Conservation (phyloP, 2,888 invertebrate genomes). For the Ormyrus nitidulus region DNA sequence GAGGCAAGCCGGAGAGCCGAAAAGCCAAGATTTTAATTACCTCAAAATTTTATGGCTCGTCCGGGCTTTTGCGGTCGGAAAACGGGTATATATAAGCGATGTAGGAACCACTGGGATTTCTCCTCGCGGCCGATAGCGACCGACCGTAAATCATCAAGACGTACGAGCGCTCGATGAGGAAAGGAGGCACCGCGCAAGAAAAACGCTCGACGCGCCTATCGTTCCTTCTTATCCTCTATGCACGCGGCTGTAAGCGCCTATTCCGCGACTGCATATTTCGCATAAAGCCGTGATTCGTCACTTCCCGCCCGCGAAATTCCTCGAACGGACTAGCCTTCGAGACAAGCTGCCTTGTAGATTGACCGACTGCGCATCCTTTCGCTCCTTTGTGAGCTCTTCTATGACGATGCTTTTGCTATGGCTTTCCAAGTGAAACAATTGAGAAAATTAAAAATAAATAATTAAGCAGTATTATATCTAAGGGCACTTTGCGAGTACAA, state of each 20-base stretch:
- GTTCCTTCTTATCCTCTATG: conserved; percentile 45
- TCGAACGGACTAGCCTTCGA: conserved; percentile 15
- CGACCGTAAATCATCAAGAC: conserved; percentile 49
- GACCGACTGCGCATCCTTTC: no score
- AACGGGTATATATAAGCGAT: conserved; percentile 8
- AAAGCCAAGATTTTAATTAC: conserved; percentile 40
- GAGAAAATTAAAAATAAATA: no score
- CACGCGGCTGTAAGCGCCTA: conserved; percentile 35
- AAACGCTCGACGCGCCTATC: conserved; percentile 46
- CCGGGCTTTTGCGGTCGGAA: conserved; percentile 47
- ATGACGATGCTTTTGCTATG: no score
- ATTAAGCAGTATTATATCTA: no score
- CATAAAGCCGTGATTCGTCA: conserved; percentile 49
- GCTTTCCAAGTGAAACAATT: no score
- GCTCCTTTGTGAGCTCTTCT: no score
- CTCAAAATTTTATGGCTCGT: conserved; percentile 38
- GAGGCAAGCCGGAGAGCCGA: not conserved
- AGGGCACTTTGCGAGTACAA: no score
- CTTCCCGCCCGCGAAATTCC: conserved; percentile 58
- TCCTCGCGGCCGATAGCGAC: conserved; percentile 24
- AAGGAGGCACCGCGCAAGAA: conserved; percentile 37
- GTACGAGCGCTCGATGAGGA: conserved; percentile 44
- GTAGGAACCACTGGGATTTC: conserved; percentile 21
- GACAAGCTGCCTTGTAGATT: no score
- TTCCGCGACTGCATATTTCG: conserved; percentile 50